These are phyloP conservation scores for Ictidomys tridecemlineatus DNA, from an alignment of 2,113 vertebrate genomes.

Conservation along the genomic window DNA sequence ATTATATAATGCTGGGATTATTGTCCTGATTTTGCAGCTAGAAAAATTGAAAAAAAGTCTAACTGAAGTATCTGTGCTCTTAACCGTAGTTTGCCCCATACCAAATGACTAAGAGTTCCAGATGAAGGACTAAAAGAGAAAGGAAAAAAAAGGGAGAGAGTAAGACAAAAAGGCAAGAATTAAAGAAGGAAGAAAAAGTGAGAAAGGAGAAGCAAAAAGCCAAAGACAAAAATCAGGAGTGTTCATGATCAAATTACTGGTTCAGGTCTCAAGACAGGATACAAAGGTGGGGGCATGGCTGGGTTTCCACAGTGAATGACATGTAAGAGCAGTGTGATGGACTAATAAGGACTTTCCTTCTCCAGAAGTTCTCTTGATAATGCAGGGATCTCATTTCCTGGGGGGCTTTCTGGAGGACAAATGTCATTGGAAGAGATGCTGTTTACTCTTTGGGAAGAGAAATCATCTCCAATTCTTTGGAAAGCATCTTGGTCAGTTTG, in stretches of 20 bases:
- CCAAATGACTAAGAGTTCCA: neutral
- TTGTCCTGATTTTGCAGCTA: neutral
- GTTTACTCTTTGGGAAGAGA: neutral
- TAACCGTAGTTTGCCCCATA: neutral
- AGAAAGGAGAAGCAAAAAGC: neutral
- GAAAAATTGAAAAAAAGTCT: neutral
- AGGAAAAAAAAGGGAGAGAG: neutral
- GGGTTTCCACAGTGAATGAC: neutral
- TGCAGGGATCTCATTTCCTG: neutral
- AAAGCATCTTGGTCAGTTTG: neutral
- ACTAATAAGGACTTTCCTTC: neutral
- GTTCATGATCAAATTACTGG: neutral
- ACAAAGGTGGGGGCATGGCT: neutral
- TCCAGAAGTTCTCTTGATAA: neutral
- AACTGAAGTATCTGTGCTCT: neutral
- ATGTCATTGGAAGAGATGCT: neutral
- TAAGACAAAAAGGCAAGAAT: accelerated
- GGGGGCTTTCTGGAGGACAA: neutral
- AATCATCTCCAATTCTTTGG: neutral
- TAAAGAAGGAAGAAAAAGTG: neutral
- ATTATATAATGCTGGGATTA: neutral
- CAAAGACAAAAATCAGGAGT: neutral
- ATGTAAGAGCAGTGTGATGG: neutral
- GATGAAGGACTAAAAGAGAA: accelerated
- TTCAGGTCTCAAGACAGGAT: neutral